Evolutionary conservation across 2,888 invertebrate genomes (phyloP), one percentile per base, ranked within the genome.

Genomic region (Prostheceraeus crozeri): DNA sequence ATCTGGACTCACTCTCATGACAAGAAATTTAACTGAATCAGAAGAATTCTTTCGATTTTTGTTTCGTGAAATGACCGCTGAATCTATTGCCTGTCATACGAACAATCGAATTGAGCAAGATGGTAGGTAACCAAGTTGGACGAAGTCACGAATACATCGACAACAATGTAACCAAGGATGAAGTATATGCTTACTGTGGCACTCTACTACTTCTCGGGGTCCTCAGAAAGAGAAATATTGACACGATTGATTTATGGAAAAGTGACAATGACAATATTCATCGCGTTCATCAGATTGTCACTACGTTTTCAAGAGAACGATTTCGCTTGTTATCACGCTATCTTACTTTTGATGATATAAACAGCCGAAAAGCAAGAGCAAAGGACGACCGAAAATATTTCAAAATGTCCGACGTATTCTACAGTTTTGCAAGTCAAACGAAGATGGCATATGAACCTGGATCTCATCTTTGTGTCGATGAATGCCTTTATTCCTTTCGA

Each of bases 261-360:
- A 30, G 28, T 48, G 28, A 48, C 48, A 19, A 48, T 14, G 28
- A 8, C 11, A 48, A 48, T 48, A 48, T 48, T 48, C 14, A 48
- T 48, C 48, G 23, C 23, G 48, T 48, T 28, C 14, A 48, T 23
- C 48, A 48, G 48, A 25, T 48, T 48, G 48, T 48, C 28, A 48
- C 48, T 48, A 48, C 48, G 28, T 48, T 48, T 48, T 48, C 25
- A 28, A 48, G 48, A 48, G 48, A 48, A 48, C 23, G 48, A 48
- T 48, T 48, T 48, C 4, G 48, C 23, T 28, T 48, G 14, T 30
- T 48, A 48, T 48, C 23, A 30, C 48, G 40, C 19, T 40, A 40
- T 40, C 40, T 40, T 14, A 40, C 40, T 16, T 40, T 40, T n/a
- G 40, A 40, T 40, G 19, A 40, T 40, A 14, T 21, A 14, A 40